These are phyloP conservation scores for Champsocephalus gunnari DNA, from an alignment of 2,797 vertebrate species.

Conservation along the genomic window DNA sequence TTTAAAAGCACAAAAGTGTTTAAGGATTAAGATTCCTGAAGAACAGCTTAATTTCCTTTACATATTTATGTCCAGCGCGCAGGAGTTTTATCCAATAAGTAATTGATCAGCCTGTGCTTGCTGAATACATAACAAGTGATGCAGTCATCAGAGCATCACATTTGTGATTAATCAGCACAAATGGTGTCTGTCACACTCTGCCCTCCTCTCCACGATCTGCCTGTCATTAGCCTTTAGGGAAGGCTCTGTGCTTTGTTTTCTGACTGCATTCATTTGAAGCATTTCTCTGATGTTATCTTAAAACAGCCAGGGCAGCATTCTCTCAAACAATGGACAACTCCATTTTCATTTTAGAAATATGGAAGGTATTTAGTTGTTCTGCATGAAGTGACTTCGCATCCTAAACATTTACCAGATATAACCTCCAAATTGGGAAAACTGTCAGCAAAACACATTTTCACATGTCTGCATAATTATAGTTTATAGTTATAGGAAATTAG, in stretches of 20 bases:
- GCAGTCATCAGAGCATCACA: constrained; percentile 42
- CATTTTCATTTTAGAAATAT: not conserved
- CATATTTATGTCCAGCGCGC: constrained; percentile 37
- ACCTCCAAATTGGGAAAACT: not conserved
- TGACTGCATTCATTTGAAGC: constrained; percentile 27
- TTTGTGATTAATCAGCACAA: constrained; percentile 64
- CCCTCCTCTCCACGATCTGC: constrained; percentile 24
- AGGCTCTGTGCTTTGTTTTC: constrained; percentile 18
- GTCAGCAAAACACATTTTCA: not conserved
- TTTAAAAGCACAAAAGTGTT: constrained; percentile 4
- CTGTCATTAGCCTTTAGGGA: constrained; percentile 8
- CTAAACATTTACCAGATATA: not conserved
- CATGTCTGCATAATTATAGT: not conserved
- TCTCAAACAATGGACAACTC: constrained; percentile 8
- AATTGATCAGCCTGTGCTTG: constrained; percentile 55
- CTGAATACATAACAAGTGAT: constrained; percentile 71
- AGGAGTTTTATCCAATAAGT: constrained; percentile 42
- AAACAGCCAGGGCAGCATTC: constrained; percentile 46
- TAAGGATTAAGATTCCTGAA: constrained; percentile 25
- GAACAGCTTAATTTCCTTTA: constrained; percentile 17
- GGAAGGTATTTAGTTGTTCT: constrained; percentile 30
- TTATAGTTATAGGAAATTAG: constrained; percentile 17
- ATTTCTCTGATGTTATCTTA: constrained; percentile 41
- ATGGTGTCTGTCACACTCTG: constrained; percentile 39
- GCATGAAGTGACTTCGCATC: constrained; percentile 1